phyloP scores from a whole-genome alignment of 2,797 vertebrate species.

The Pyrocephalus nanus region DNA sequence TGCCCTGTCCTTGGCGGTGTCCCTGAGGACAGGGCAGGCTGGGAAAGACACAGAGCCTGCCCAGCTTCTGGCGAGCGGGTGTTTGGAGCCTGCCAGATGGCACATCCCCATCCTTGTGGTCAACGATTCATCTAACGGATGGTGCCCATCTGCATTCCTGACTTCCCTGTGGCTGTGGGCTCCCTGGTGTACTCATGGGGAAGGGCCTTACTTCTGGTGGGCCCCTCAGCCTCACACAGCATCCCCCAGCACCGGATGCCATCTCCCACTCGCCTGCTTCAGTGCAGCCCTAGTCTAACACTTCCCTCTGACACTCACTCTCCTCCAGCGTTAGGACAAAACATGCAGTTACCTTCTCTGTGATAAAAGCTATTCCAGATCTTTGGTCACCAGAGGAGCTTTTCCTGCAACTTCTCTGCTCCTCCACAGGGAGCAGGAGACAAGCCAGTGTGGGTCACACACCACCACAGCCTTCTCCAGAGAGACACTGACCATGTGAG shows the following conservation, averaged over 20 bases:
- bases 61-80: neutral
- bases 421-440: neutral
- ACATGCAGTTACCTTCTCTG: fast-evolving
- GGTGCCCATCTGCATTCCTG: neutral
- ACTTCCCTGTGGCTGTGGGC: fast-evolving
- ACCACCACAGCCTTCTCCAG: neutral
- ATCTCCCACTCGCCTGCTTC: neutral
- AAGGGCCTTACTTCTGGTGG: neutral
- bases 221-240: neutral
- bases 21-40: neutral
- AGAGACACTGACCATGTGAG: neutral
- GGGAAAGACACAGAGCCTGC: neutral
- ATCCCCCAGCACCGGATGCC: neutral
- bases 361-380: neutral
- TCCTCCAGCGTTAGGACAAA: neutral
- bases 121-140: fast-evolving
- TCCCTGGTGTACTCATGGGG: neutral
- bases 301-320: neutral
- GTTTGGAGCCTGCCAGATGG: neutral
- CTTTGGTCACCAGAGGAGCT: neutral
- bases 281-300: fast-evolving
- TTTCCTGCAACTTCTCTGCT: neutral
- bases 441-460: fast-evolving
- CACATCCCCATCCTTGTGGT: neutral
- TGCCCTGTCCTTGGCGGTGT: fast-evolving